phyloP scores from a whole-genome alignment of 2,113 vertebrate genomes.

The Cynopterus brachyotis region DNA sequence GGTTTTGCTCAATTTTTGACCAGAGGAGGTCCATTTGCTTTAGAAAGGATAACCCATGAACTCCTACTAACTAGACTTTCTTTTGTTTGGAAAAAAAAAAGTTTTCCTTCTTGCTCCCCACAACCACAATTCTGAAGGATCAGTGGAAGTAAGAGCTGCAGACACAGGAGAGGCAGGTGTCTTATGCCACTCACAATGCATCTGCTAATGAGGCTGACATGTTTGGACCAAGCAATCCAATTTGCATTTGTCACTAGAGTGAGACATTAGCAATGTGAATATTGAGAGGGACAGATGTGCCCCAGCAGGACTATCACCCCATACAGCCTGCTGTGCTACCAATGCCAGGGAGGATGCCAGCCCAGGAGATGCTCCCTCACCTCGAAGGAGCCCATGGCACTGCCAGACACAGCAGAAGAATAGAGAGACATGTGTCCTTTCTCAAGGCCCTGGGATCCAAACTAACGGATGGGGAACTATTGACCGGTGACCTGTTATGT shows the following conservation, averaged over 20 bases:
- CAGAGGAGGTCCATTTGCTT: not conserved
- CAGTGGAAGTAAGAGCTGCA: conserved; percentile 1
- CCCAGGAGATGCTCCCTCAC: not conserved
- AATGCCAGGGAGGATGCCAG: conserved; percentile 49
- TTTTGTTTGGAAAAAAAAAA: not conserved
- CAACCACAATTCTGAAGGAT: not conserved
- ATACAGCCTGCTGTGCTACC: conserved; percentile 64
- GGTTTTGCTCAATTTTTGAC: not conserved
- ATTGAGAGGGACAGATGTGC: conserved; percentile 74
- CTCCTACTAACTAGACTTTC: not conserved
- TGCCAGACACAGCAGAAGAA: conserved; percentile 42
- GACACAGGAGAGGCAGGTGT: conserved; percentile 5
- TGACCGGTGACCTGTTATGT: not conserved
- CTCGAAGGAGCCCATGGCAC: not conserved
- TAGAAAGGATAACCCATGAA: not conserved
- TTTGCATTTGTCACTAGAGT: conserved; percentile 76
- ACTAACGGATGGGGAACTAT: not conserved
- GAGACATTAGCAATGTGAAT: conserved; percentile 66
- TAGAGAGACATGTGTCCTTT: conserved; percentile 44
- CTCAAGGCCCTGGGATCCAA: not conserved
- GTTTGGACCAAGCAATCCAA: conserved; percentile 59
- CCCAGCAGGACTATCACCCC: conserved; percentile 65
- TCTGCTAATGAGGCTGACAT: conserved; percentile 75
- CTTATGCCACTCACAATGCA: conserved; percentile 19
- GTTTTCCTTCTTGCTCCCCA: not conserved